These are phyloP conservation scores for Allacma fusca DNA, from an alignment of 2,888 invertebrate species.

Conservation along the genomic window DNA sequence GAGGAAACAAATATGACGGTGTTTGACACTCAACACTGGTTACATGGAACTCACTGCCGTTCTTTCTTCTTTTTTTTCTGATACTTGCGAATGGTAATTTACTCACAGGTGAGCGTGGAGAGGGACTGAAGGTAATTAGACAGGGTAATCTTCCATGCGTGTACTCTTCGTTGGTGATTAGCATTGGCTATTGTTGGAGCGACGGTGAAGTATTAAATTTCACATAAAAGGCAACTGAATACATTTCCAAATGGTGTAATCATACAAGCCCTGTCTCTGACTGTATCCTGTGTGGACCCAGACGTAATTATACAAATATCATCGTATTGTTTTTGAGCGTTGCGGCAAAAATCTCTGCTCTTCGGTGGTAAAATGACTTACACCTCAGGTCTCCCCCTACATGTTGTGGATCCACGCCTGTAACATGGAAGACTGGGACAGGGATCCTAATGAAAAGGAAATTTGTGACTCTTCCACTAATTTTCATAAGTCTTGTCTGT, in stretches of 20 bases:
- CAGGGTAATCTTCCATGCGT: constrained; percentile 6
- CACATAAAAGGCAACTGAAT: background rate
- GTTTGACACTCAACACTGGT: background rate
- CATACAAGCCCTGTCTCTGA: too few species aligned
- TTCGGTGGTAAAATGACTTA: too few species aligned
- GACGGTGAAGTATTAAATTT: background rate
- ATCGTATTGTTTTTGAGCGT: too few species aligned
- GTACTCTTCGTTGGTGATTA: constrained; percentile 24
- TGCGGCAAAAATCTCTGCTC: too few species aligned
- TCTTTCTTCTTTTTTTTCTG: background rate
- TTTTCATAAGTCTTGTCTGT: background rate
- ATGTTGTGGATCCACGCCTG: too few species aligned
- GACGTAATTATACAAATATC: too few species aligned
- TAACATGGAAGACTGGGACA: too few species aligned
- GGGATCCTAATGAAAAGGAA: background rate
- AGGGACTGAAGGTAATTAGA: constrained; percentile 13
- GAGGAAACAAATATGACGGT: background rate
- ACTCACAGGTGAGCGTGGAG: background rate
- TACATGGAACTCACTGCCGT: background rate
- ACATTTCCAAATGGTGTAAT: background rate
- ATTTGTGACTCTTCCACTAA: background rate
- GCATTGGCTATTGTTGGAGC: background rate
- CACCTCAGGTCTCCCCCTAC: too few species aligned
- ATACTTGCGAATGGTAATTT: background rate
- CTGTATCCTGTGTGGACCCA: too few species aligned